These are phyloP conservation scores for Pogonophryne albipinna DNA, from an alignment of 2,797 vertebrate genomes.

Conservation along the genomic window DNA sequence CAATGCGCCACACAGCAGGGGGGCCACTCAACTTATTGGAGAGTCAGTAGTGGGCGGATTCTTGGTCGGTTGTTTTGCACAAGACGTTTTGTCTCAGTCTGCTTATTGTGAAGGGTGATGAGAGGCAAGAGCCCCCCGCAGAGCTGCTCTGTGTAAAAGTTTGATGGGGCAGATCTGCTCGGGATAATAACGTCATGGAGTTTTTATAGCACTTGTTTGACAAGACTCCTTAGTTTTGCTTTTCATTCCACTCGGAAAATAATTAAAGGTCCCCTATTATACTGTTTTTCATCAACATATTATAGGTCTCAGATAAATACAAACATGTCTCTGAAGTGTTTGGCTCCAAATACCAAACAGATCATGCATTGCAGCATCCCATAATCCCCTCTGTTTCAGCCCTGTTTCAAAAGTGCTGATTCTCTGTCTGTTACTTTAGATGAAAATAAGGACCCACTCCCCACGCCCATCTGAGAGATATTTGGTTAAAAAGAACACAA, in stretches of 20 bases:
- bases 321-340: too few relatives aligned
- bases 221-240: background rate
- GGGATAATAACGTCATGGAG: conserved; percentile 11
- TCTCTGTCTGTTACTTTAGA: too few relatives aligned
- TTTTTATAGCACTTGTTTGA: background rate
- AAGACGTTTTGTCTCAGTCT: conserved; percentile 55
- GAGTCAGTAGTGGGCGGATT: conserved; percentile 45
- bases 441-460: too few relatives aligned
- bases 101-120: conserved; percentile 39
- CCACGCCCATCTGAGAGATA: too few relatives aligned
- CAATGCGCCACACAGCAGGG: conserved; percentile 50
- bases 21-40: conserved; percentile 57
- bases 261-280: background rate
- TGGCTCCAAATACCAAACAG: too few relatives aligned
- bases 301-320: too few relatives aligned
- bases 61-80: conserved; percentile 32
- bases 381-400: too few relatives aligned
- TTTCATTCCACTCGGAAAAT: background rate
- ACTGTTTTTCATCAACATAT: too few relatives aligned
- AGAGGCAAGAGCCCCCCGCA: conserved; percentile 40
- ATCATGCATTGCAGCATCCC: too few relatives aligned
- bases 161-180: conserved; percentile 12
- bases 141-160: conserved; percentile 23
- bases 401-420: too few relatives aligned
- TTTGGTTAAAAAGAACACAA: too few relatives aligned